Conservation (phyloP, 1,140 invertebrate species). For the Drosophila azteca region DNA sequence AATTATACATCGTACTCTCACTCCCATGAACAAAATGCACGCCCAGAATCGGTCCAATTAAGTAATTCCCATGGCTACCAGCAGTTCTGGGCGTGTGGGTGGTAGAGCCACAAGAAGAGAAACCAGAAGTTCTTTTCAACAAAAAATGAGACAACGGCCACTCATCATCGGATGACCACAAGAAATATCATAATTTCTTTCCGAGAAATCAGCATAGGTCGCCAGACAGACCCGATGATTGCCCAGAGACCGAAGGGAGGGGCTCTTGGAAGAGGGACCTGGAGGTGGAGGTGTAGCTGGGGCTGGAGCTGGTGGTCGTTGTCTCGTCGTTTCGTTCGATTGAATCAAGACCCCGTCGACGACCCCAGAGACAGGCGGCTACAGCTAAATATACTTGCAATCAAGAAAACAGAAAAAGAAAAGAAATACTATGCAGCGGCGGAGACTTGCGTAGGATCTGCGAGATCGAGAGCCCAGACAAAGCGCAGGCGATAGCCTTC, state of each 20-base stretch:
- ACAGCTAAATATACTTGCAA: conserved; percentile 76
- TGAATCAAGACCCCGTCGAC: conserved; percentile 74
- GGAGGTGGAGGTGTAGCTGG: background rate
- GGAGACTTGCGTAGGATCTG: conserved; percentile 70
- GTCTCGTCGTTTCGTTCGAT: conserved; percentile 53
- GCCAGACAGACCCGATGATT: conserved; percentile 53
- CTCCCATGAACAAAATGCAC: too few relatives aligned
- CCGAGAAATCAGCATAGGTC: conserved; percentile 78
- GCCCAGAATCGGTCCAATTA: conserved; percentile 30
- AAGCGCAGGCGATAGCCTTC: conserved; percentile 18
- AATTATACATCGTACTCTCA: conserved; percentile 17
- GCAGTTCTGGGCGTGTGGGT: conserved; percentile 24
- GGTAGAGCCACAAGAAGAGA: conserved; percentile 24
- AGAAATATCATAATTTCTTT: conserved; percentile 73
- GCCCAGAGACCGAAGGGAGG: conserved; percentile 25
- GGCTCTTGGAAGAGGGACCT: conserved; percentile 17
- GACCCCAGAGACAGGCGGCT: conserved; percentile 67
- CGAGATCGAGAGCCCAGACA: conserved; percentile 37
- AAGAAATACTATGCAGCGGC: conserved; percentile 1
- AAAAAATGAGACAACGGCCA: conserved; percentile 41
- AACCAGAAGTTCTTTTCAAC: conserved; percentile 25
- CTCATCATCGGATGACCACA: conserved; percentile 49
- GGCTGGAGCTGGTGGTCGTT: conserved; percentile 12
- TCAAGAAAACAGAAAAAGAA: conserved; percentile 46
- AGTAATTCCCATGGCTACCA: conserved; percentile 28